phyloP scores from a whole-genome alignment of 92 coral and sea anemone genomes.

The Zoanthus solanderi region DNA sequence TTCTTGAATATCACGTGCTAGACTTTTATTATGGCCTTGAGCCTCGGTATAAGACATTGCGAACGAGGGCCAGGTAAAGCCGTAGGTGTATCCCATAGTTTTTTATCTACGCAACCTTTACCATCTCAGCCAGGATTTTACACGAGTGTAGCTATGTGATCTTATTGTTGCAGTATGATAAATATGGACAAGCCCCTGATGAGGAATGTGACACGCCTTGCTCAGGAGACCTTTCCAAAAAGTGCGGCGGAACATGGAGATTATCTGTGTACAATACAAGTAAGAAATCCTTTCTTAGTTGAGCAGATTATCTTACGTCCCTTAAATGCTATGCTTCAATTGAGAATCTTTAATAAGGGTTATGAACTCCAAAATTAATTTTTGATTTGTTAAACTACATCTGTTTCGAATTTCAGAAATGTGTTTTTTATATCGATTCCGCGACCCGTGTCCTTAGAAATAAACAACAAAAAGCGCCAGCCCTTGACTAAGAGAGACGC shows the following conservation, averaged over 20 bases:
- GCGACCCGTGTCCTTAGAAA: no score
- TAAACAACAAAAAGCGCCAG: no score
- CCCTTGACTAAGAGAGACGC: no score
- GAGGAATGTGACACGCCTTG: conserved; percentile 76
- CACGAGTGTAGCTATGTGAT: neutral
- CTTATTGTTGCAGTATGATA: conserved; percentile 65
- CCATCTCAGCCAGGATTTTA: no score
- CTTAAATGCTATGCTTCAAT: no score
- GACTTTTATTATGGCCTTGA: neutral
- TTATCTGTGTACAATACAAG: conserved; percentile 82
- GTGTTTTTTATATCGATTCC: no score
- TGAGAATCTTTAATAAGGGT: no score
- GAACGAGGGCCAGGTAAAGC: neutral
- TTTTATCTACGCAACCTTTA: neutral
- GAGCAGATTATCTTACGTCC: no score
- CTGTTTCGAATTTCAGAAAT: no score
- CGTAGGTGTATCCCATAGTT: neutral
- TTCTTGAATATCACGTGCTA: neutral
- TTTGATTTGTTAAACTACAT: no score
- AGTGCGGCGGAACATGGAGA: conserved; percentile 77
- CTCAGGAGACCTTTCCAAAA: conserved; percentile 72
- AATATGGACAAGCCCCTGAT: conserved; percentile 70
- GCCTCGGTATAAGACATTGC: neutral
- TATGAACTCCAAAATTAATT: no score
- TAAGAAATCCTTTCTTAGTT: conserved; percentile 29